Evolutionary conservation across 2,113 vertebrate genomes (phyloP).

Genomic region (Carollia perspicillata): DNA sequence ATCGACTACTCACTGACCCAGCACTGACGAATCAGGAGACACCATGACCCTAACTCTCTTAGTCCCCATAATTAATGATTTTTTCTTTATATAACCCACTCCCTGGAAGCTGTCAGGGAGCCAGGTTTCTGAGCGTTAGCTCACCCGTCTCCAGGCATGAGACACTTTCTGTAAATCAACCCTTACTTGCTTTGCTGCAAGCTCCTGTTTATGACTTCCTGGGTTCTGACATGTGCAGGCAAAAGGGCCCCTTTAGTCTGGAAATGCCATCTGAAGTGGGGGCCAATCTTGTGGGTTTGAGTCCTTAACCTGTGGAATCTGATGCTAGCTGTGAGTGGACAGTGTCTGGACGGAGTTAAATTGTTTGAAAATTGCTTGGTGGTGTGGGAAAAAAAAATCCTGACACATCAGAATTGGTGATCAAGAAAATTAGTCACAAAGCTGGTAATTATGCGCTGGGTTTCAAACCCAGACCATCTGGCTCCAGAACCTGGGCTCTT

Average conservation of each 20-base stretch:
- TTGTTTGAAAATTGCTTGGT: not conserved
- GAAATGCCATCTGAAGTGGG: not conserved
- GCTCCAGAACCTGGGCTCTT: not conserved
- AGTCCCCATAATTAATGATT: not conserved
- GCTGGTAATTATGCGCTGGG: not conserved
- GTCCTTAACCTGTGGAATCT: not conserved
- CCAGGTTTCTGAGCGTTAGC: not conserved
- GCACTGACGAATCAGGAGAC: not conserved
- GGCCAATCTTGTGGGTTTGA: not conserved
- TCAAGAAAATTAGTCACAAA: not conserved
- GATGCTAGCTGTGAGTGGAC: not conserved
- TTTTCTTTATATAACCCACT: not conserved
- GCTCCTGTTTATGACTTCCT: not conserved
- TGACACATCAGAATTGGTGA: not conserved
- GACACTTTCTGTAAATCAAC: not conserved
- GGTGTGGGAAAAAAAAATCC: not conserved
- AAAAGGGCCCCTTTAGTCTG: not conserved
- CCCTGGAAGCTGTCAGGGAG: not conserved
- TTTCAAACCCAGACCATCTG: not conserved
- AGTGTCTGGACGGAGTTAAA: not conserved
- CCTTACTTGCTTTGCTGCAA: not conserved
- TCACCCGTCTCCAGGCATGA: not conserved
- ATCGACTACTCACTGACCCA: not conserved
- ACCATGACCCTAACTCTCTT: not conserved
- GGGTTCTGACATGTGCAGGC: not conserved